Evolutionary conservation across 2,888 invertebrate species (phyloP), one percentile per base, ranked within the genome.

Genomic region (Coenonympha arcania): DNA sequence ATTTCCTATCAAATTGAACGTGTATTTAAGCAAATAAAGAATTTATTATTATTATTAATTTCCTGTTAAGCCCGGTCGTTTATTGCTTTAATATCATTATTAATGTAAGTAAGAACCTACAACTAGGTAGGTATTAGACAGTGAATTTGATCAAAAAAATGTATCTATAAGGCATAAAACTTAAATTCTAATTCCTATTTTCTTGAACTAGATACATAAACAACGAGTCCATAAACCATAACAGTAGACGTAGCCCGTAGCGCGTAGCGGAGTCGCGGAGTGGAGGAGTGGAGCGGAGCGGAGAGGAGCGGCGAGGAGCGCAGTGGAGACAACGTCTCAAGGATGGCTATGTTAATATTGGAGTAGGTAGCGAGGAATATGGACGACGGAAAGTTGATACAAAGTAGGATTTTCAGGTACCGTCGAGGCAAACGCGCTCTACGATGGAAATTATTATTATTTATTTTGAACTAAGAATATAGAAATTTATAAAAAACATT

Each of bases 401-500:
- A 73, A 79, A 80, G 80, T 79, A 76, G 71, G 73, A 76, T 79
- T 79, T 81, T 76, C 80, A 77, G 72, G 80, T 80, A 85, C 68
- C 62, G 80, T 73, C 64, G 47, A 26, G 22, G 9, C 9, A 18
- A 45, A 39, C 19, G 48, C 33, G 8, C 6, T 26, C 31, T 31
- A n/a, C 9, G 11, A 5, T 33, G 15, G 20, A 13, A 37, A 33
- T 19, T 26, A 26, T 22, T 20, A 13, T 15, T 15, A 3, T 24
- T 8, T 39, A 24, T 33, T 16, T 33, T 31, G 6, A 24, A 24
- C 24, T 24, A n/a, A n/a, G 4, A 9, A n/a, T 26, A 0, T 0
- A 26, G n/a, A n/a, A n/a, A n/a, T n/a, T n/a, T n/a, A n/a, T n/a
- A n/a, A n/a, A n/a, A n/a, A n/a, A n/a, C n/a, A n/a, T n/a, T n/a